A percentile compares a stretch with the other conserved stretches of the same genome.
These are phyloP conservation scores for Antheraea pernyi DNA, from an alignment of 1,140 invertebrate species.

Conservation along the genomic window DNA sequence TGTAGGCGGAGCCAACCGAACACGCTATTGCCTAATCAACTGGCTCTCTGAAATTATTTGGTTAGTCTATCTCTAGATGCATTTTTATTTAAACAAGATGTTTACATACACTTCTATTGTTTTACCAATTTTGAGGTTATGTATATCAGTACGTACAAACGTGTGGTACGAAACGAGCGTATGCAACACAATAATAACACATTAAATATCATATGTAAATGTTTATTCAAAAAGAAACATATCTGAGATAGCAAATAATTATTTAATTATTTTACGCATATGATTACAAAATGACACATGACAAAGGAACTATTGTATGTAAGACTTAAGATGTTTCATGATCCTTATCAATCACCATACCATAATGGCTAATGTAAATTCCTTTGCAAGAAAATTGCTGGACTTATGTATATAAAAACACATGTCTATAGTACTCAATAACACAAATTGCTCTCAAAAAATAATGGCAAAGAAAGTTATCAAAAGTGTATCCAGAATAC, in stretches of 20 bases:
- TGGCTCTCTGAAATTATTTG: background rate
- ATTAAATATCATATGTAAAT: slow-evolving; percentile 51
- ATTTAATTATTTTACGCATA: slow-evolving; percentile 71
- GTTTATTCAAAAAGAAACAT: slow-evolving; percentile 75
- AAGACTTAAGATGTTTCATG: slow-evolving; percentile 70
- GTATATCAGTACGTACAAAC: no score
- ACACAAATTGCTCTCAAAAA: no score
- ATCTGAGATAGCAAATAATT: slow-evolving; percentile 77
- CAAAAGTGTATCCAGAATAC: no score
- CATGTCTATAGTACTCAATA: no score
- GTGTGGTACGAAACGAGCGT: background rate
- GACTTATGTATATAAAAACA: background rate
- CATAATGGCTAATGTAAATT: background rate
- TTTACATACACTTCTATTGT: background rate
- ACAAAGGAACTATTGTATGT: slow-evolving; percentile 77
- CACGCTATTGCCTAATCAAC: slow-evolving; percentile 1
- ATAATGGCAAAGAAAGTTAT: no score
- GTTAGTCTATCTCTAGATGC: slow-evolving; percentile 2
- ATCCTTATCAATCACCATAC: slow-evolving; percentile 46
- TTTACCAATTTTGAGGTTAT: background rate
- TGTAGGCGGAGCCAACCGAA: background rate
- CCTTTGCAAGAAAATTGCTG: background rate
- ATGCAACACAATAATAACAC: slow-evolving; percentile 5
- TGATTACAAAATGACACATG: slow-evolving; percentile 75
- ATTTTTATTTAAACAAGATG: background rate